phyloP scores from a whole-genome alignment of 2,113 vertebrate genomes.

The Thymallus thymallus region DNA sequence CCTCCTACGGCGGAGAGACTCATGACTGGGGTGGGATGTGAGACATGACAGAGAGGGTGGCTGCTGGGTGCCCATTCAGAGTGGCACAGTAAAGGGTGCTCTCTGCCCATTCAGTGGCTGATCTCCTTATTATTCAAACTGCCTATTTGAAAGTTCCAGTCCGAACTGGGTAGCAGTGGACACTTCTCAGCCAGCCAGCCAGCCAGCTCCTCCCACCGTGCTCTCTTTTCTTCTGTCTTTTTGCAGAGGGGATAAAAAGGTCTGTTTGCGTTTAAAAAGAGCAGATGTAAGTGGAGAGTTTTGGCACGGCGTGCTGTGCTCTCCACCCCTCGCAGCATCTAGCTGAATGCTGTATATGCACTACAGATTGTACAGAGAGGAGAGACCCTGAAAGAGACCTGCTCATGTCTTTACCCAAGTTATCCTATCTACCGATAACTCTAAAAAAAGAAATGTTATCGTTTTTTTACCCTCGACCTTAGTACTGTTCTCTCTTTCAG shows the following conservation, averaged over 20 bases:
- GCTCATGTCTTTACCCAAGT: background rate
- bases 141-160: conserved; percentile 32
- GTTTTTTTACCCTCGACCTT: background rate
- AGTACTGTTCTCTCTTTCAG: background rate
- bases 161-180: conserved; percentile 5
- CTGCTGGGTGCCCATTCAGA: background rate
- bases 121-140: conserved; percentile 24
- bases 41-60: background rate
- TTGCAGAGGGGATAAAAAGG: conserved; percentile 19
- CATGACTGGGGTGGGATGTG: background rate
- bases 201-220: conserved; percentile 1
- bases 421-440: background rate
- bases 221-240: conserved; percentile 16
- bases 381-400: background rate
- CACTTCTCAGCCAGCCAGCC: background rate
- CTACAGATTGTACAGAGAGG: background rate
- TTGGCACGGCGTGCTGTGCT: conserved; percentile 21
- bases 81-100: background rate
- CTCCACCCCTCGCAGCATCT: background rate
- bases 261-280: conserved; percentile 38
- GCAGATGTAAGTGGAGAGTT: conserved; percentile 49
- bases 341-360: background rate
- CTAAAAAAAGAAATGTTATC: background rate
- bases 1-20: background rate
- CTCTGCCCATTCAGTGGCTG: conserved; percentile 13